These are phyloP conservation scores for Scelioninae gen. 1 DNA, from an alignment of 2,888 invertebrate genomes.

Conservation along the genomic window DNA sequence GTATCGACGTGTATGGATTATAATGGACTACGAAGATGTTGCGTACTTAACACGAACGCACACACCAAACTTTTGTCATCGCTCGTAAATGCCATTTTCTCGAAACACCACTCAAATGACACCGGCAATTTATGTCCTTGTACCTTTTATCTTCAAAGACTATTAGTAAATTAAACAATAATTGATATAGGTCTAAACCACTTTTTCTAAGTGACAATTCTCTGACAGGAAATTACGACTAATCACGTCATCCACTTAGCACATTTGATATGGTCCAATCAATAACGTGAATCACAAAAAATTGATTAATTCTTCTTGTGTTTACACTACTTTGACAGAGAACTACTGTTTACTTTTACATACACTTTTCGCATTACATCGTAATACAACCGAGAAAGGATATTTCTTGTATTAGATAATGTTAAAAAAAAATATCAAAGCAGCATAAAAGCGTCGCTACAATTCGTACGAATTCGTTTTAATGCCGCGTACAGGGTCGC, in stretches of 20 bases:
- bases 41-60: conserved; percentile 39
- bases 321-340: neutral
- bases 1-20: conserved; percentile 65
- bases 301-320: neutral
- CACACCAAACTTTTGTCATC: conserved; percentile 58
- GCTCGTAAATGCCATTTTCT: conserved; percentile 72
- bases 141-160: conserved; percentile 70
- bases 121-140: conserved; percentile 73
- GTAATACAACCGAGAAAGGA: conserved; percentile 48
- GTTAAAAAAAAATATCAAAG: conserved; percentile 60
- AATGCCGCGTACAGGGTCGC: conserved; percentile 70
- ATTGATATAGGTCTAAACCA: conserved; percentile 23
- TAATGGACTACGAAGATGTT: conserved; percentile 63
- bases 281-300: neutral
- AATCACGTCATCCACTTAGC: too few relatives aligned
- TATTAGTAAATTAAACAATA: conserved; percentile 63
- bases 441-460: conserved; percentile 65
- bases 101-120: conserved; percentile 72
- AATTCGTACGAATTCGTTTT: conserved; percentile 71
- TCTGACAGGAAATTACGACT: too few relatives aligned
- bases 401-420: conserved; percentile 61
- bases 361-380: conserved; percentile 39
- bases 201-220: neutral
- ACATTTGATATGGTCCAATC: too few relatives aligned
- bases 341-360: conserved; percentile 47